Evolutionary conservation across 2,888 invertebrate species (phyloP).

Genomic region (Sclerodermus sp.): DNA sequence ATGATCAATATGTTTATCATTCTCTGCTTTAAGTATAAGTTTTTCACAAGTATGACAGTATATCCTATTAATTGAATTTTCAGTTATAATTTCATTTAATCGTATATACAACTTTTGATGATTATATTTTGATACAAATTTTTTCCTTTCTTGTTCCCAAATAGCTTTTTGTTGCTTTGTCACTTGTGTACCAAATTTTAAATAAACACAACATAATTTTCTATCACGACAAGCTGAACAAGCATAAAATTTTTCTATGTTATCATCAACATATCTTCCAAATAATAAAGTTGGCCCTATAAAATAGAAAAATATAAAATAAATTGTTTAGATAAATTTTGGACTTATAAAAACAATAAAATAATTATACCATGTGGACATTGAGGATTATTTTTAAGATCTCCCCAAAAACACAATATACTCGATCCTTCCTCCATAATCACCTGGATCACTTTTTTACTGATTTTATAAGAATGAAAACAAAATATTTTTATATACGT

Average conservation of each 20-base stretch:
- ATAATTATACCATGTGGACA: conserved; percentile 69
- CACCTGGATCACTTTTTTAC: neutral
- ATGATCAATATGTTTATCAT: conserved; percentile 63
- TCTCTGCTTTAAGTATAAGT: conserved; percentile 56
- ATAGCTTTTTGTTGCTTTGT: conserved; percentile 52
- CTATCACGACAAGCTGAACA: conserved; percentile 84
- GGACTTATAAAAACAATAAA: conserved; percentile 8
- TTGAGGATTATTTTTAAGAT: conserved; percentile 67
- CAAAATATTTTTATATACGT: too few relatives aligned
- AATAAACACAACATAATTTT: conserved; percentile 74
- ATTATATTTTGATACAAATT: conserved; percentile 59
- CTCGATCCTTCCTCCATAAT: conserved; percentile 20
- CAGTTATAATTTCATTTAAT: conserved; percentile 59
- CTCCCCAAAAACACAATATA: conserved; percentile 48
- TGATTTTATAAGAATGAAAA: too few relatives aligned
- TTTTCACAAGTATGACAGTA: conserved; percentile 70
- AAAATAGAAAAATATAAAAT: conserved; percentile 3
- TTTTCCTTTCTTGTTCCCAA: conserved; percentile 60
- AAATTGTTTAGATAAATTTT: conserved; percentile 9
- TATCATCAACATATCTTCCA: conserved; percentile 55
- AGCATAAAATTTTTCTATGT: conserved; percentile 69
- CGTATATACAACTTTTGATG: conserved; percentile 61
- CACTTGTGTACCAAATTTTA: conserved; percentile 61
- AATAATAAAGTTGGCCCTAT: conserved; percentile 72
- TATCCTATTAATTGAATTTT: conserved; percentile 48